A percentile compares a stretch with the other conserved stretches of the same genome.
Conservation (phyloP, 92 coral and sea anemone genomes). For the Parazoanthus atlanticus region DNA sequence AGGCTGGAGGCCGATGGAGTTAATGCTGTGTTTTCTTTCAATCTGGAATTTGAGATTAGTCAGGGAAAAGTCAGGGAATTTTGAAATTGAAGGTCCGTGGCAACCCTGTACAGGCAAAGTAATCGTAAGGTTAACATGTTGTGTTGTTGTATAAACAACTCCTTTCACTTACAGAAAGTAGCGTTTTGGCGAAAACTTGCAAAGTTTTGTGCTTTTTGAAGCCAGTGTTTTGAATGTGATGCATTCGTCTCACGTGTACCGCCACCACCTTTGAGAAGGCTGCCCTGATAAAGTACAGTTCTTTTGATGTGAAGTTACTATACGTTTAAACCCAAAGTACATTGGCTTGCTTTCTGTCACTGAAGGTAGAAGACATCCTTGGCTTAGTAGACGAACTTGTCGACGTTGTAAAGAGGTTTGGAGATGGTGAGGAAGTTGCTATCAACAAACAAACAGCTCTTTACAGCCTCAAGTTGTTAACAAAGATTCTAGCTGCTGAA, state of each 20-base stretch:
- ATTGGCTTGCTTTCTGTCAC: not conserved
- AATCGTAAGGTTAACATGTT: not conserved
- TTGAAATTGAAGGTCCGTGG: too few species aligned
- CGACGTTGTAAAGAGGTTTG: conserved; percentile 51
- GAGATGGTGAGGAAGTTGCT: conserved; percentile 66
- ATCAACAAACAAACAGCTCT: conserved; percentile 91
- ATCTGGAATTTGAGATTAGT: too few species aligned
- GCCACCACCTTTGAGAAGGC: not conserved
- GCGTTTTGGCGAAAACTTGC: not conserved
- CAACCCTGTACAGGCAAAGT: too few species aligned
- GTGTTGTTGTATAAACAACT: not conserved
- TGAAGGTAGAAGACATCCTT: conserved; percentile 65
- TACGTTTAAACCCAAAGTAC: not conserved
- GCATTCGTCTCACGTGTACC: not conserved
- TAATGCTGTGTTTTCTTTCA: too few species aligned
- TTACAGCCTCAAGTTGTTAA: conserved; percentile 79
- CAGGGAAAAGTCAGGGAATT: too few species aligned
- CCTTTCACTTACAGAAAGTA: too few species aligned
- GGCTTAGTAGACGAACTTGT: conserved; percentile 70
- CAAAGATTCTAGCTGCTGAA: conserved; percentile 74
- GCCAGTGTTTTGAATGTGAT: not conserved
- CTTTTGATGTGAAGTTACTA: not conserved
- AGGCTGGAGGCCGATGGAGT: too few species aligned
- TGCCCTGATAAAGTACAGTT: too few species aligned
- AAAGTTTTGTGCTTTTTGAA: not conserved